These are phyloP conservation scores for Drosophila hamatofila DNA, from an alignment of 2,888 invertebrate genomes.

Conservation along the genomic window DNA sequence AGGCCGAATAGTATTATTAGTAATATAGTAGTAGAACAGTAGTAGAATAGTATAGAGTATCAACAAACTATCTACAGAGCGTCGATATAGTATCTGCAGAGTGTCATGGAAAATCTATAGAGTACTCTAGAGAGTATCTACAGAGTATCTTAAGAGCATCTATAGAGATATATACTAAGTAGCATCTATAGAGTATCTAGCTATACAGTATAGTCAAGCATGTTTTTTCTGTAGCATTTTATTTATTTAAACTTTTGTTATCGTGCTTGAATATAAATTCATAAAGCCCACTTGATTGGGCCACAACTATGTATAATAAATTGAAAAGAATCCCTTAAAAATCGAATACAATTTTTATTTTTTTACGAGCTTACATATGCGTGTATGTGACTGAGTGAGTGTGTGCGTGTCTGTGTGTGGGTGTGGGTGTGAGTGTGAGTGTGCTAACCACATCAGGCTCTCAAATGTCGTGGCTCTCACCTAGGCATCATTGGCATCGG, in stretches of 20 bases:
- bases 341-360: constrained; percentile 47
- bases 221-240: constrained; percentile 5
- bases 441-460: constrained; percentile 7
- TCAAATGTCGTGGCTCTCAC: constrained; percentile 7
- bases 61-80: too few relatives aligned
- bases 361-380: constrained; percentile 35
- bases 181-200: neutral
- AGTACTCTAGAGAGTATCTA: neutral
- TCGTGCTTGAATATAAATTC: constrained; percentile 51
- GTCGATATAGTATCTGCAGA: neutral
- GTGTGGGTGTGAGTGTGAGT: neutral
- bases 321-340: constrained; percentile 64
- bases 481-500: constrained; percentile 20
- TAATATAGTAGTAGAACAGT: neutral
- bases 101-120: too few relatives aligned
- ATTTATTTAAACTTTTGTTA: constrained; percentile 46
- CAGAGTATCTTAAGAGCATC: neutral
- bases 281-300: constrained; percentile 52
- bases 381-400: neutral
- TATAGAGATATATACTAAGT: too few relatives aligned
- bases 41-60: neutral
- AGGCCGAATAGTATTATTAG: neutral
- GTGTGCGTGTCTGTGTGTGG: neutral
- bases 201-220: neutral
- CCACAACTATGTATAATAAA: constrained; percentile 61